These are phyloP conservation scores for Desmodus rotundus DNA, from an alignment of 2,113 vertebrate genomes.

Conservation along the genomic window DNA sequence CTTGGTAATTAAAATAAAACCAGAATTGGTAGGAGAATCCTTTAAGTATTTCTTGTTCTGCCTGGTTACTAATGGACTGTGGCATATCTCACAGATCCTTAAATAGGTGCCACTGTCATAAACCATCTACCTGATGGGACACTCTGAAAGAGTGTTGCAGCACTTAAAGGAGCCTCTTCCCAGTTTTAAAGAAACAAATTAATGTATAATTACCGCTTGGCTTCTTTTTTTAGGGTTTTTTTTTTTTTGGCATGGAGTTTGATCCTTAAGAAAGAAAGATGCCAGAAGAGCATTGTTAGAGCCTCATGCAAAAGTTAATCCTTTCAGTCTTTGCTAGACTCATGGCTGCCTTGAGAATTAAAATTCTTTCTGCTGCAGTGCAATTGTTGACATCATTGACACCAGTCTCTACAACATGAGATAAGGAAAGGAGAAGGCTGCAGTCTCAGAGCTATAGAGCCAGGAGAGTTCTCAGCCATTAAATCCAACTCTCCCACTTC, in stretches of 20 bases:
- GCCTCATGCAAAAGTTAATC: no score
- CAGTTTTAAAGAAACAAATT: neutral
- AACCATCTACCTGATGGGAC: neutral
- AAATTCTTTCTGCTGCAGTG: neutral
- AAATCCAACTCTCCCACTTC: neutral
- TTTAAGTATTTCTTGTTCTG: neutral
- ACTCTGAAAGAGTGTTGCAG: no score
- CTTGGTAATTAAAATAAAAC: neutral
- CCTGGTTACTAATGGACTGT: neutral
- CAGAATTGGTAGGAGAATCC: neutral
- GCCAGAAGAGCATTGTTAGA: neutral
- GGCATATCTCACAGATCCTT: neutral
- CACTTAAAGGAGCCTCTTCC: neutral
- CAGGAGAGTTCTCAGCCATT: neutral
- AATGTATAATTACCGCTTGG: neutral
- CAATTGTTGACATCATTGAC: neutral
- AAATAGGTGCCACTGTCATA: neutral
- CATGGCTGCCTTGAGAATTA: no score
- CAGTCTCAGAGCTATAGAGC: neutral
- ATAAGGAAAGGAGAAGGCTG: neutral
- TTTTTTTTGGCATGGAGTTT: neutral
- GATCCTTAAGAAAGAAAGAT: neutral
- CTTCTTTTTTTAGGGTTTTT: neutral
- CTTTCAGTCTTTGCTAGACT: neutral
- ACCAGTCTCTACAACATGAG: neutral